Conservation (phyloP, 2,113 vertebrate genomes). For the Corydoras maculifer region DNA sequence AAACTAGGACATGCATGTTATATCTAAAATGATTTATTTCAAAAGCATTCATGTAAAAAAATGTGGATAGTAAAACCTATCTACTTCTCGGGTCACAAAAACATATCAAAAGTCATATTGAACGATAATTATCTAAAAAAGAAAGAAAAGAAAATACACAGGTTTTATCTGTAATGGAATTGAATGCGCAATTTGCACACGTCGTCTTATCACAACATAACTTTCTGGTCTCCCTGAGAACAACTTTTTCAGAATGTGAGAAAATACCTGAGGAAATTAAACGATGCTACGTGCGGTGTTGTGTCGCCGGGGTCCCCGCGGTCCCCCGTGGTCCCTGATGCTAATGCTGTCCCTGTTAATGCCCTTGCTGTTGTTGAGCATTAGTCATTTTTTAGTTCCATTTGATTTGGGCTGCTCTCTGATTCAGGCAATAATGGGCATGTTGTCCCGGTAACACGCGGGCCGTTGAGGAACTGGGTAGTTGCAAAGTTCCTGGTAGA, state of each 20-base stretch:
- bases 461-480: conserved; percentile 67
- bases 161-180: neutral
- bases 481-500: conserved; percentile 70
- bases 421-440: conserved; percentile 82
- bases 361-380: neutral
- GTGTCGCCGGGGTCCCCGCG: no score
- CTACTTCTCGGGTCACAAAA: conserved; percentile 39
- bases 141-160: neutral
- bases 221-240: conserved; percentile 36
- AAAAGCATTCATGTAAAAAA: neutral
- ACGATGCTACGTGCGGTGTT: no score
- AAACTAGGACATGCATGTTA: no score
- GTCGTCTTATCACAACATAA: neutral
- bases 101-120: neutral
- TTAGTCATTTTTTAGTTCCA: neutral
- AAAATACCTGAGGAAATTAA: conserved; percentile 9
- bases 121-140: neutral
- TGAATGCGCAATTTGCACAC: neutral
- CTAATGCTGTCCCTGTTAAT: conserved; percentile 5
- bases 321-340: neutral
- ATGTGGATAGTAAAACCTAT: conserved; percentile 72
- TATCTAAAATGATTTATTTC: conserved; percentile 9
- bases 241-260: conserved; percentile 1
- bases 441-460: conserved; percentile 80
- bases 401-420: conserved; percentile 25